Conservation (phyloP, 2,797 vertebrate genomes). For the Scomberomorus guttatus region DNA sequence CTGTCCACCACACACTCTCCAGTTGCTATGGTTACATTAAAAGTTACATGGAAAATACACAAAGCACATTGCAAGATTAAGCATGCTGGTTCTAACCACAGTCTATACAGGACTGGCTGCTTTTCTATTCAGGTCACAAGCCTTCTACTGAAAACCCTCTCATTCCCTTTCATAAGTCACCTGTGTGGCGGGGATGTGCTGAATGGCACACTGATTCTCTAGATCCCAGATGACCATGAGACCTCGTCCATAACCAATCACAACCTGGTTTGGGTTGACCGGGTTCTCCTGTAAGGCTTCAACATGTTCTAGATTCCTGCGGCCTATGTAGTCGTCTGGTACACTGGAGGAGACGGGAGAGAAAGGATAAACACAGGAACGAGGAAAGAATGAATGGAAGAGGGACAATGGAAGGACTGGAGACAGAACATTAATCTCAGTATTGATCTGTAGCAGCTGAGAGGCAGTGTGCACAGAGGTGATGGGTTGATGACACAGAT, state of each 20-base stretch:
- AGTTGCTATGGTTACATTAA: constrained; percentile 86
- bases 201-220: constrained; percentile 79
- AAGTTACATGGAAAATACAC: not conserved
- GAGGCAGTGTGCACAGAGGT: not conserved
- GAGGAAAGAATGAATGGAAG: not conserved
- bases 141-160: too few species aligned
- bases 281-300: constrained; percentile 94
- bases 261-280: constrained; percentile 87
- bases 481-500: not conserved
- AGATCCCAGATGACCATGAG: constrained; percentile 95
- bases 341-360: constrained; percentile 78
- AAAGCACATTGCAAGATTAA: not conserved
- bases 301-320: constrained; percentile 93
- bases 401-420: not conserved
- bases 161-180: constrained; percentile 74
- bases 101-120: not conserved
- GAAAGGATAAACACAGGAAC: not conserved
- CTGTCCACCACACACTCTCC: constrained; percentile 95
- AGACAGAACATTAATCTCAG: constrained; percentile 14
- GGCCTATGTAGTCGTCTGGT: constrained; percentile 91
- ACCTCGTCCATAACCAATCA: constrained; percentile 95
- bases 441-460: constrained; percentile 2
- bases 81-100: not conserved
- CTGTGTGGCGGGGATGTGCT: constrained; percentile 93
- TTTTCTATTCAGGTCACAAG: not conserved